These are phyloP conservation scores for Porites evermanni DNA, from an alignment of 92 coral and sea anemone genomes.

Conservation along the genomic window DNA sequence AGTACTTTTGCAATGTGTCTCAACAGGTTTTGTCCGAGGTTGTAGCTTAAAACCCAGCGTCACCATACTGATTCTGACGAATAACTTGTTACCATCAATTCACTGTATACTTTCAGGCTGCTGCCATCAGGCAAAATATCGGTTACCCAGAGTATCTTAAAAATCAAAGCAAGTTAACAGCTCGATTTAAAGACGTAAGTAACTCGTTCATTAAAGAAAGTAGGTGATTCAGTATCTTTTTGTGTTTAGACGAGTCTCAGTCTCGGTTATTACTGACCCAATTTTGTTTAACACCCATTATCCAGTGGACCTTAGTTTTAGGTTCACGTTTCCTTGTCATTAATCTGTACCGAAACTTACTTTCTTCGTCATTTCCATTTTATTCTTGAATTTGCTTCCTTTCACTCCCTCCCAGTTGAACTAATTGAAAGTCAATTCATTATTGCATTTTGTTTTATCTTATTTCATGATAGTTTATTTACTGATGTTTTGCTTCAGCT, in stretches of 20 bases:
- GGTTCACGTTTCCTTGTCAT: neutral
- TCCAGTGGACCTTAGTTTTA: neutral
- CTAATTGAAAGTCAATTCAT: neutral
- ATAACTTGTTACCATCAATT: neutral
- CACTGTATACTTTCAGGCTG: constrained; percentile 38
- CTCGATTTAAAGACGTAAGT: constrained; percentile 57
- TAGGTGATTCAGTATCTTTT: too few relatives aligned
- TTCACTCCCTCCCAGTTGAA: too few relatives aligned
- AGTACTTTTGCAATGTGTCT: too few relatives aligned
- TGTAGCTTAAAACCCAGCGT: too few relatives aligned
- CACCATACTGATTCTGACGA: too few relatives aligned
- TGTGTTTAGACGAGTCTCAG: too few relatives aligned
- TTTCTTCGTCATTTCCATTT: neutral
- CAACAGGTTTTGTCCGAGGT: too few relatives aligned
- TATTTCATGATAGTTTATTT: neutral
- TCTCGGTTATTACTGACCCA: neutral
- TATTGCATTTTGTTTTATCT: too few relatives aligned
- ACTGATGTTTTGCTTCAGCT: constrained; percentile 45
- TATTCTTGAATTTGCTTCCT: neutral
- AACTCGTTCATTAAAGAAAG: neutral
- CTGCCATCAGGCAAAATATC: constrained; percentile 72
- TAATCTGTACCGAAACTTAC: neutral
- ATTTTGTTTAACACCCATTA: neutral
- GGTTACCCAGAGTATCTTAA: constrained; percentile 69
- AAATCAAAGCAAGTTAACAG: constrained; percentile 46